Conservation (phyloP, 2,888 invertebrate species). For the Himalopsyche japonica region DNA sequence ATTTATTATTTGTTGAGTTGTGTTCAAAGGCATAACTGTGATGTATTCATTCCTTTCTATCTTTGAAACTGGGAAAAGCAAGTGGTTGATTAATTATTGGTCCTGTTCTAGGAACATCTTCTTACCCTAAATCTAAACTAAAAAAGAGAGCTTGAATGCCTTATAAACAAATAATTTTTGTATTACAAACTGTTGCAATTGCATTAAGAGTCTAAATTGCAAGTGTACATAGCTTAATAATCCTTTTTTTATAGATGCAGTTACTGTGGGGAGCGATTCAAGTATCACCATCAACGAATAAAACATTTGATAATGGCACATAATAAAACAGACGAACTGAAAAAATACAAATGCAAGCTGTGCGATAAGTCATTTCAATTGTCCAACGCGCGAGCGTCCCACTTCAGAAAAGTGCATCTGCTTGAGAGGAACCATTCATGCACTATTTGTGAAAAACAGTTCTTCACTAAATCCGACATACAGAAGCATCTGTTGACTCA, state of each 20-base stretch:
- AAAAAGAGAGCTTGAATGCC: no score
- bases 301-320: conserved; percentile 18
- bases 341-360: conserved; percentile 16
- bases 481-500: conserved; percentile 15
- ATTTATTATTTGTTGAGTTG: no score
- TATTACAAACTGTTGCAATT: no score
- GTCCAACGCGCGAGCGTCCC: not conserved
- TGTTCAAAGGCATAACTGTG: no score
- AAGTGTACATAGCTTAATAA: no score
- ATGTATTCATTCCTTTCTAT: no score
- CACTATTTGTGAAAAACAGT: not conserved
- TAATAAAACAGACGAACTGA: conserved; percentile 14
- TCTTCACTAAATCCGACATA: conserved; percentile 9
- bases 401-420: conserved; percentile 22
- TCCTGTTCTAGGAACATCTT: no score
- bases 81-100: no score
- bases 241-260: conserved; percentile 15
- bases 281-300: conserved; percentile 8
- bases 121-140: no score
- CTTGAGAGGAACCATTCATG: conserved; percentile 12
- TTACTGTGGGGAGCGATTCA: conserved; percentile 14
- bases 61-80: no score
- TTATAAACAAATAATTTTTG: no score
- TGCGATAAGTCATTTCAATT: conserved; percentile 17
- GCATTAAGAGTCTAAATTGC: no score